Conservation (phyloP, 1,140 invertebrate genomes). For the Trachymyrmex septentrionalis region DNA sequence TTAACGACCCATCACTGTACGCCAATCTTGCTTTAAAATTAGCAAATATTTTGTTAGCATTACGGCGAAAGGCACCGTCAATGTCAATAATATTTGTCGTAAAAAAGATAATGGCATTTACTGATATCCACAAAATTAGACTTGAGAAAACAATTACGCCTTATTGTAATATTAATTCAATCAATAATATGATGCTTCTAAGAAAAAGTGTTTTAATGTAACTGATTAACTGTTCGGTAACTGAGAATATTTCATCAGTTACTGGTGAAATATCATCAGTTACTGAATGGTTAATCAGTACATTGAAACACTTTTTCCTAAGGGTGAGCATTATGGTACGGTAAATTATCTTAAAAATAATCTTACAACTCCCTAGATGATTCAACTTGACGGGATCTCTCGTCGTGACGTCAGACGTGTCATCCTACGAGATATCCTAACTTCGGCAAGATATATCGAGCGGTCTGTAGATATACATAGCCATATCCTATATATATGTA, state of each 20-base stretch:
- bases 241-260: no score
- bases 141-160: not conserved
- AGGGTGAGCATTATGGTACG: not conserved
- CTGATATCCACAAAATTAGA: not conserved
- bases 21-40: constrained; percentile 27
- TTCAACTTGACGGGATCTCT: not conserved
- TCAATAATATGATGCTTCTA: not conserved
- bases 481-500: not conserved
- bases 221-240: no score
- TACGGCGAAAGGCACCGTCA: not conserved
- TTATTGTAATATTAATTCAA: not conserved
- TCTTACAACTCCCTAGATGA: constrained; percentile 33
- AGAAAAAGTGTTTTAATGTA: no score
- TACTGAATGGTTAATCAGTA: no score
- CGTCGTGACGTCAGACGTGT: not conserved
- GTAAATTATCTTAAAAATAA: constrained; percentile 45
- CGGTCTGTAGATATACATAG: constrained; percentile 18
- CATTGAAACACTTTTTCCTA: no score
- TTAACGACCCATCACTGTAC: constrained; percentile 23
- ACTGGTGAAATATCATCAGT: no score
- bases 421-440: not conserved
- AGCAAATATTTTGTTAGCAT: constrained; percentile 21
- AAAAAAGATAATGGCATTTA: not conserved
- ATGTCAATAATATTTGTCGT: not conserved
- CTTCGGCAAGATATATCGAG: constrained; percentile 22